Conservation (phyloP, 2,113 vertebrate genomes). For the Coracopsis vasa region DNA sequence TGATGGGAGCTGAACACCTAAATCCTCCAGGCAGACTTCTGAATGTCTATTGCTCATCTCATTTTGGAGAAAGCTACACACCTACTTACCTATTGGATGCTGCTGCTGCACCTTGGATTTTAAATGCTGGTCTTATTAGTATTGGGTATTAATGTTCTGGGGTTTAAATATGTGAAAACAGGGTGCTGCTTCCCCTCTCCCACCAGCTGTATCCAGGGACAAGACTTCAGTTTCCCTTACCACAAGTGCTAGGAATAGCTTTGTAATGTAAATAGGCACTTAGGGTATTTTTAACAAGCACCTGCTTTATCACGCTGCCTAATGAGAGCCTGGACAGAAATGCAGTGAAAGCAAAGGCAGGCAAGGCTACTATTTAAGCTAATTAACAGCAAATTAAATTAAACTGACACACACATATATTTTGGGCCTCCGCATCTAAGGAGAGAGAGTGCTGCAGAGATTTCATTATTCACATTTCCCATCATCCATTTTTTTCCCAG, state of each 20-base stretch:
- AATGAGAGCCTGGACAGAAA: constrained; percentile 42
- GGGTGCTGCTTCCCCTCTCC: background rate
- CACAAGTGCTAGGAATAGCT: background rate
- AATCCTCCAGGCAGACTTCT: background rate
- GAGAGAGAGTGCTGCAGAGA: background rate
- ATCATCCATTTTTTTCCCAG: background rate
- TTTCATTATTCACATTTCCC: constrained; percentile 43
- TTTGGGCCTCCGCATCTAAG: constrained; percentile 4
- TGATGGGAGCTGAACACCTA: background rate
- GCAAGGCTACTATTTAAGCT: constrained; percentile 53
- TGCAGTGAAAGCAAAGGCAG: constrained; percentile 43
- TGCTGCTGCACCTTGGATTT: background rate
- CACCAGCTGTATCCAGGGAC: background rate
- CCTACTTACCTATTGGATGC: background rate
- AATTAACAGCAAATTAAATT: constrained; percentile 70
- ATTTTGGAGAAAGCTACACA: background rate
- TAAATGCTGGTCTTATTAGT: background rate
- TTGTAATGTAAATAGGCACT: constrained; percentile 49
- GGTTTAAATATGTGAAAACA: background rate
- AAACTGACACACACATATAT: constrained; percentile 52
- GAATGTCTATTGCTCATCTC: background rate
- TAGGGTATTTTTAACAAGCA: constrained; percentile 30
- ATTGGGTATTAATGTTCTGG: background rate
- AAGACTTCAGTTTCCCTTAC: background rate
- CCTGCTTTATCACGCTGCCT: constrained; percentile 17